Conservation (phyloP, 2,888 invertebrate genomes). For the Polylopha cassiicola region DNA sequence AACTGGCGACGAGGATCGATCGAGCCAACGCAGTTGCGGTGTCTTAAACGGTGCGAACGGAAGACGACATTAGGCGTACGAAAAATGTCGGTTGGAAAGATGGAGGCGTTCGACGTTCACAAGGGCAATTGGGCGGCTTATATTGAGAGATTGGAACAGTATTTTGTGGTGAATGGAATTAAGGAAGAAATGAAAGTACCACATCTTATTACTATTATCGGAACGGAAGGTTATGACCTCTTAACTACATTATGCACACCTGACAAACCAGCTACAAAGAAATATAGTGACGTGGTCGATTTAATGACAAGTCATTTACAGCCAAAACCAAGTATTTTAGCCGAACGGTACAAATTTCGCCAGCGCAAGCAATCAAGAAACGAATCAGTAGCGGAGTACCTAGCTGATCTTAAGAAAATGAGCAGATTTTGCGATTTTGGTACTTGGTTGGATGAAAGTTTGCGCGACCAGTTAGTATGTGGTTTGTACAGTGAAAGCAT, state of each 20-base stretch:
- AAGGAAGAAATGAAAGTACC: constrained; percentile 11
- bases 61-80: too few relatives aligned
- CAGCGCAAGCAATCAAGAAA: constrained; percentile 15
- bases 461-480: constrained; percentile 12
- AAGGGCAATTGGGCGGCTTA: constrained; percentile 5
- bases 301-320: constrained; percentile 23
- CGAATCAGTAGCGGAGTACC: constrained; percentile 18
- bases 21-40: too few relatives aligned
- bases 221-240: constrained; percentile 20
- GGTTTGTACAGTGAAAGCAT: not conserved
- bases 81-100: too few relatives aligned
- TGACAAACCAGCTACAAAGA: constrained; percentile 21
- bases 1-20: too few relatives aligned
- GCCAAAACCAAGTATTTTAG: constrained; percentile 22
- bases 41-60: too few relatives aligned
- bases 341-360: constrained; percentile 26
- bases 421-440: constrained; percentile 21
- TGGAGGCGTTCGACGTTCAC: constrained; percentile 2
- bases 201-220: constrained; percentile 24
- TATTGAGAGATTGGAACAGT: constrained; percentile 8
- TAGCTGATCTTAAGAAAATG: constrained; percentile 24
- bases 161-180: constrained; percentile 7
- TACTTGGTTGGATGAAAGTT: not conserved
- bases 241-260: constrained; percentile 23
- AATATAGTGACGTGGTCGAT: constrained; percentile 10